Conservation (phyloP, 2,113 vertebrate genomes). For the Cephalopterus ornatus region DNA sequence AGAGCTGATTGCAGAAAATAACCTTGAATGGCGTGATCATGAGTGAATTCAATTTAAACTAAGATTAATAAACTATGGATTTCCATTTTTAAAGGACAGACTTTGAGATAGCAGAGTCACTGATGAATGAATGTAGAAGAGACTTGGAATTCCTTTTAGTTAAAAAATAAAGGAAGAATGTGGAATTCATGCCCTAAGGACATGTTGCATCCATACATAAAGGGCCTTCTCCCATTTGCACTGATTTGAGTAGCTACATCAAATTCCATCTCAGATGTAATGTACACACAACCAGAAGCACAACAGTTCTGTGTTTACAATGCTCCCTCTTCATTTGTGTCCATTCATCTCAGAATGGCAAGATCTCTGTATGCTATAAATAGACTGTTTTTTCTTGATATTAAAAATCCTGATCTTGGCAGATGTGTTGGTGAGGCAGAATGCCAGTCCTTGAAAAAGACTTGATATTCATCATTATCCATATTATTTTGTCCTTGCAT, state of each 20-base stretch:
- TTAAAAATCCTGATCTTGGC: not conserved
- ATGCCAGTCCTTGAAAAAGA: not conserved
- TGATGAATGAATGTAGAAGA: not conserved
- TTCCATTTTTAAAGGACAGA: not conserved
- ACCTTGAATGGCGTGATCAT: not conserved
- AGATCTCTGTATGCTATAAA: not conserved
- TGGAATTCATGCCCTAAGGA: not conserved
- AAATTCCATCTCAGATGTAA: not conserved
- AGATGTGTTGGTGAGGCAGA: not conserved
- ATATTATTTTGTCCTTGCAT: not conserved
- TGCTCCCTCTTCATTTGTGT: not conserved
- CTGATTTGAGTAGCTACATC: not conserved
- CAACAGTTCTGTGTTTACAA: not conserved
- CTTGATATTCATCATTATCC: not conserved
- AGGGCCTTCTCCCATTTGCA: not conserved
- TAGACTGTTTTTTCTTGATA: not conserved
- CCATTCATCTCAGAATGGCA: not conserved
- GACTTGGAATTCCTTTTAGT: not conserved
- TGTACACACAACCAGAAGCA: not conserved
- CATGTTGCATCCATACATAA: not conserved
- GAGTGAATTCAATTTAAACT: not conserved
- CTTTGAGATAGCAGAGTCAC: not conserved
- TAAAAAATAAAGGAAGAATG: not conserved
- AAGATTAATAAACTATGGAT: not conserved
- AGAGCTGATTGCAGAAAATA: constrained; percentile 23